Evolutionary conservation across 37 sponge, comb jelly and placozoan genomes (phyloP), one percentile per base, ranked within the genome.

Genomic region (Dysidea cf. avara): DNA sequence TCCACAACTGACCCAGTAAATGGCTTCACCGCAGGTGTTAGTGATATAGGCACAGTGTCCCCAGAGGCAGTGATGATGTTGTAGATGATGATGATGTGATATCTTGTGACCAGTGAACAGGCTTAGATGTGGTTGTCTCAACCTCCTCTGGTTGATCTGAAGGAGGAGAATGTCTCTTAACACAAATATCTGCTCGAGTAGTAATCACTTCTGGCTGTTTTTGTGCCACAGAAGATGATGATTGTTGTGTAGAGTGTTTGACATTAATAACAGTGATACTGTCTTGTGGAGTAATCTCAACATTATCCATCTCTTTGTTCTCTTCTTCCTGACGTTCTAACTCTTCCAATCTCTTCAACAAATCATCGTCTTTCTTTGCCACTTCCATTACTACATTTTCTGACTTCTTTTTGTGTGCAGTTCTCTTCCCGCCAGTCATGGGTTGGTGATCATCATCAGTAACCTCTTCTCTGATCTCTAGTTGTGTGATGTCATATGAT

Each of bases 401-500:
- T 14, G 12, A 13, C 7, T 25, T 31, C 47, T 35, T 12, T n/a
- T 1, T 53, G 40, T 72, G 81, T 40, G 81, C 72, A 39, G 43
- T 33, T 47, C 59, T 31, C 36, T 22, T 28, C 36, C 20, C 30
- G n/a, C n/a, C n/a, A 35, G 3, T 74, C 22, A 37, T 34, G 38
- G 66, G 70, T 17, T 51, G 55, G 4, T 40, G 43, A 47, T 52
- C 33, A 63, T 33, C 51, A n/a, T n/a, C n/a, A n/a, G n/a, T n/a
- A 21, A 39, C 80, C 13, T 80, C 84, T 39, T 88, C 88, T 40
- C 64, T 77, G 67, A 88, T 88, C 68, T 88, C 88, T 2, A 88
- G 66, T 2, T 40, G 53, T 61, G 79, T 74, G 78, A 31, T 16
- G 59, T 56, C 32, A 68, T 40, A 48, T 30, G 1, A 18, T 57